Evolutionary conservation across 2,888 invertebrate genomes (phyloP), one percentile per base, ranked within the genome.

Genomic region (Rugalucina vietnamica): DNA sequence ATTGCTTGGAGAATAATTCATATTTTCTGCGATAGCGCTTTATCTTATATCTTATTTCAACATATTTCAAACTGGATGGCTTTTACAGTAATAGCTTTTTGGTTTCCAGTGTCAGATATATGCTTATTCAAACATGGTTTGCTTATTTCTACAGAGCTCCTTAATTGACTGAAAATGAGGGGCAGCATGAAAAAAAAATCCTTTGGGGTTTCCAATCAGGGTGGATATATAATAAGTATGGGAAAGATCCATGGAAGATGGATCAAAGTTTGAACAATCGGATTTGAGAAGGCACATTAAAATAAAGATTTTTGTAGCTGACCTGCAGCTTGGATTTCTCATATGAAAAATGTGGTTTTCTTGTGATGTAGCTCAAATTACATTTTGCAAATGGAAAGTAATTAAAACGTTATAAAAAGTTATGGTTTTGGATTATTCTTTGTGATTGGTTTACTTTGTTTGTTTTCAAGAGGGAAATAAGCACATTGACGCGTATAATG

Each of bases 81-180:
- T 60, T 60, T 60, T 60, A 60, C 60, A 29, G 10, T 65, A 65
- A 65, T 65, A 34, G 65, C 65, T 65, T 65, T 65, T 65, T 8
- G 34, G 21, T 65, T 34, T 65, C 29, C 65, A 21, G 34, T 65
- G 34, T 34, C 65, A 65, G 4, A 34, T 65, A 27, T 65, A 65
- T 65, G 65, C 65, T 65, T 65, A 65, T 21, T 65, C 65, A 65
- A 65, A 65, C 65, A 65, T 1, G 12, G 34, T 34, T 65, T 65
- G 65, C 65, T 65, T 65, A 65, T 65, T 65, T 65, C 34, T 1
- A 18, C 18, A 8, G 34, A 65, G 34, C 10, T 43, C 21, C 65
- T 34, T 65, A 34, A 65, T 65, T 65, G 65, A 65, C 65, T 65
- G 34, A n/a, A 65, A 65, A n/a, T n/a, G n/a, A n/a, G n/a, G n/a